A percentile compares a stretch with the other conserved stretches of the same genome.
phyloP scores from a whole-genome alignment of 1,140 invertebrate species.

The Temnothorax curvispinosus region DNA sequence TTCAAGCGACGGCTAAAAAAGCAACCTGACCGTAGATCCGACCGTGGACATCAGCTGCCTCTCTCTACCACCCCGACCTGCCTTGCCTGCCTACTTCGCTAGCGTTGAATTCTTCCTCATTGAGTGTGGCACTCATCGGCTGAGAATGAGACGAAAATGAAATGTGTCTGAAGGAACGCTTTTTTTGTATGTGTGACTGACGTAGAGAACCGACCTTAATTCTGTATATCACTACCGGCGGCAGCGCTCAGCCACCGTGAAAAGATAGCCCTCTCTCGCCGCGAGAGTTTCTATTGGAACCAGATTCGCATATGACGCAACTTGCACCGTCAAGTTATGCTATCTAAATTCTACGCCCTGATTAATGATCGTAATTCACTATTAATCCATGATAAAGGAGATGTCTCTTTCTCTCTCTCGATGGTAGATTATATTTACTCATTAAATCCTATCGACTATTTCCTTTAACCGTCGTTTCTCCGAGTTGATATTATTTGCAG shows the following conservation, averaged over 20 bases:
- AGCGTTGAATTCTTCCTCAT: constrained; percentile 59
- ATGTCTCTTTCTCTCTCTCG: background rate
- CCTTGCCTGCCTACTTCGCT: constrained; percentile 38
- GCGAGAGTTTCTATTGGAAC: constrained; percentile 4
- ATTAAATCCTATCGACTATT: constrained; percentile 4
- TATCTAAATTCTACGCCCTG: constrained; percentile 19
- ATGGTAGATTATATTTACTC: background rate
- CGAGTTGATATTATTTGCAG: background rate
- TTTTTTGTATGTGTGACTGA: constrained; percentile 8
- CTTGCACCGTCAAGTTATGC: constrained; percentile 7
- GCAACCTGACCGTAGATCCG: constrained; percentile 62
- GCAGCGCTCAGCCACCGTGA: constrained; percentile 16
- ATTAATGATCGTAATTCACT: constrained; percentile 12
- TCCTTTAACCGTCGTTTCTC: background rate
- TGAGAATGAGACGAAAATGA: constrained; percentile 58
- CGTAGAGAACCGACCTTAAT: constrained; percentile 13
- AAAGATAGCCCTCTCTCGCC: constrained; percentile 32
- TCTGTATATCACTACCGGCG: constrained; percentile 18
- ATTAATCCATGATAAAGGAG: constrained; percentile 8
- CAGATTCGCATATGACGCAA: constrained; percentile 27
- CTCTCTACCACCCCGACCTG: background rate
- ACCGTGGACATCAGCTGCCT: constrained; percentile 65
- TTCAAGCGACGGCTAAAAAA: constrained; percentile 66
- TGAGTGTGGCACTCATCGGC: constrained; percentile 42
- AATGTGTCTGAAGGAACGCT: constrained; percentile 48